Percentiles rank a stretch among this genome's conserved stretches.
Evolutionary conservation across 2,113 vertebrate species (phyloP).

Genomic region (Dunckerocampus dactyliophorus): DNA sequence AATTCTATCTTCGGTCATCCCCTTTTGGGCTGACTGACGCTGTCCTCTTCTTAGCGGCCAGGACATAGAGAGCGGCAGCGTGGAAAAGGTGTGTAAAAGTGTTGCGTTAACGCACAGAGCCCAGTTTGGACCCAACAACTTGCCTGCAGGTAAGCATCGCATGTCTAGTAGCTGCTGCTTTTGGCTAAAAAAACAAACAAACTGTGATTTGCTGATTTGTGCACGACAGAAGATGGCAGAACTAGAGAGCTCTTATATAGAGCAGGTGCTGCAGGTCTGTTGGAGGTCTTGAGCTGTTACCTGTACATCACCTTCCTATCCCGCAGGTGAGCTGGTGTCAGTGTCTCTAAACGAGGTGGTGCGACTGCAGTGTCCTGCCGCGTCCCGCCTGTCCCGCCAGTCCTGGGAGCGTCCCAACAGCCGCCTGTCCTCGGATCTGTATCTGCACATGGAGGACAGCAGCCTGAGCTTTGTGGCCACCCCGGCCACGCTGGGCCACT

Average conservation of each 20-base stretch:
- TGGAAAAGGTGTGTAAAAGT: slow-evolving; percentile 42
- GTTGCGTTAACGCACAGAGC: slow-evolving; percentile 31
- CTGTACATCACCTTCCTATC: slow-evolving; percentile 37
- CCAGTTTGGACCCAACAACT: slow-evolving; percentile 28
- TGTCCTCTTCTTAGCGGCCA: slow-evolving; percentile 53
- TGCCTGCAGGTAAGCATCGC: slow-evolving; percentile 47
- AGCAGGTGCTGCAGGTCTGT: not conserved
- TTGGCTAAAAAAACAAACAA: too few species aligned
- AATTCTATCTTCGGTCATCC: not conserved
- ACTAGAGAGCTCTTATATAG: not conserved
- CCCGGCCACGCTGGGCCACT: slow-evolving; percentile 62
- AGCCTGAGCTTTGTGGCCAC: slow-evolving; percentile 71
- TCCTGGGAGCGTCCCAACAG: slow-evolving; percentile 66
- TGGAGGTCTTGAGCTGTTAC: not conserved
- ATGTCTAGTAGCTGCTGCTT: not conserved
- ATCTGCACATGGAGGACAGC: slow-evolving; percentile 56
- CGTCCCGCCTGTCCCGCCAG: slow-evolving; percentile 55
- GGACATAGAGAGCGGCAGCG: slow-evolving; percentile 66
- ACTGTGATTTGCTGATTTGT: too few species aligned
- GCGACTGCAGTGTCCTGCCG: slow-evolving; percentile 52
- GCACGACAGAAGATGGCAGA: too few species aligned
- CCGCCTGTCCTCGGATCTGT: slow-evolving; percentile 57
- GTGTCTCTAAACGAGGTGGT: slow-evolving; percentile 72
- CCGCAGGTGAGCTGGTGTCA: slow-evolving; percentile 47
- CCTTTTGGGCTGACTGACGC: slow-evolving; percentile 2